Evolutionary conservation across 2,888 invertebrate genomes (phyloP).

Genomic region (Phyto melanocephala): DNA sequence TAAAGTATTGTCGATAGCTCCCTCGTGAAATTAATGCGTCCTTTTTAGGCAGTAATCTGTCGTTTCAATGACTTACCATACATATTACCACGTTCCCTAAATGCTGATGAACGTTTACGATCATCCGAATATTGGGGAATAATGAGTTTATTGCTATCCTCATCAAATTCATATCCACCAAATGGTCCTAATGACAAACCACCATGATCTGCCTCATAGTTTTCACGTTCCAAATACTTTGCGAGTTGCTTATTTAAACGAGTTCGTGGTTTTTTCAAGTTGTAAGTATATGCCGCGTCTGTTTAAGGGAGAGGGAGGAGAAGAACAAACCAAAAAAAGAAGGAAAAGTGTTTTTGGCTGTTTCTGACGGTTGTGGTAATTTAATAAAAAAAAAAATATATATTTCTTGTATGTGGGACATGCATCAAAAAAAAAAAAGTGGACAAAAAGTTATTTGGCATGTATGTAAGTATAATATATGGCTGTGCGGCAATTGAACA

Average conservation of each 20-base stretch:
- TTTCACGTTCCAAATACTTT: constrained; percentile 76
- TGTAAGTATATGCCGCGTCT: constrained; percentile 72
- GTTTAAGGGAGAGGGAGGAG: constrained; percentile 61
- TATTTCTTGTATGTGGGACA: constrained; percentile 4
- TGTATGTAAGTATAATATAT: background rate
- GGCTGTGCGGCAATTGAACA: constrained; percentile 13
- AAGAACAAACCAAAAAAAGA: constrained; percentile 52
- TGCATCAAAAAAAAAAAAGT: constrained; percentile 14
- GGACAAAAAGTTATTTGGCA: constrained; percentile 1
- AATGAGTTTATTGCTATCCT: constrained; percentile 69
- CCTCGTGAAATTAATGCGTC: background rate
- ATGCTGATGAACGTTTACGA: constrained; percentile 75
- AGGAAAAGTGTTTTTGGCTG: constrained; percentile 48
- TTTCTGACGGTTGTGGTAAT: constrained; percentile 31
- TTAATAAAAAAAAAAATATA: too few relatives aligned
- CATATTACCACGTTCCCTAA: constrained; percentile 77
- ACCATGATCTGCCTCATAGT: constrained; percentile 71
- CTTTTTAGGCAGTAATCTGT: background rate
- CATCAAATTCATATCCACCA: constrained; percentile 74
- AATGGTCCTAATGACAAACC: constrained; percentile 69
- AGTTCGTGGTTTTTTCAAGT: constrained; percentile 72
- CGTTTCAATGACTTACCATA: constrained; percentile 72
- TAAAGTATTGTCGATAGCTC: background rate
- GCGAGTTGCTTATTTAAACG: constrained; percentile 77
- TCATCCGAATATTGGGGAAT: constrained; percentile 70